phyloP scores from a whole-genome alignment of 2,113 vertebrate species.

The Trogon surrucura region DNA sequence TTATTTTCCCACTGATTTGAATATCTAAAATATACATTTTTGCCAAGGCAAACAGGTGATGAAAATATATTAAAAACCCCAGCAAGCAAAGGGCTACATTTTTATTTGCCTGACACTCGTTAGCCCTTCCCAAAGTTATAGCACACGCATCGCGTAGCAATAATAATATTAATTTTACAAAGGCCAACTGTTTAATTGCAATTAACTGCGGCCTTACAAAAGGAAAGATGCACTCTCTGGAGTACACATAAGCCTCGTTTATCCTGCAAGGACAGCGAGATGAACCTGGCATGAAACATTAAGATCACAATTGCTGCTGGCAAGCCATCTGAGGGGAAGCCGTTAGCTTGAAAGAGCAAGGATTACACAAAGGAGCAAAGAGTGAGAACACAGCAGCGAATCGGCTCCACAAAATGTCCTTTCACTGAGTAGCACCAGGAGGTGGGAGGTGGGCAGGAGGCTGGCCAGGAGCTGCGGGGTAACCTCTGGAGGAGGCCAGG shows the following conservation, averaged over 20 bases:
- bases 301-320: slow-evolving; percentile 66
- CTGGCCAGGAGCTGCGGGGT: neutral
- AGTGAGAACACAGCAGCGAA: slow-evolving; percentile 11
- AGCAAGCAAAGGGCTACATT: neutral
- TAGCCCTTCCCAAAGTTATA: neutral
- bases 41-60: slow-evolving; percentile 73
- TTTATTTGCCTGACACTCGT: neutral
- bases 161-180: neutral
- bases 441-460: neutral
- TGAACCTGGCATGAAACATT: slow-evolving; percentile 70
- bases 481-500: neutral
- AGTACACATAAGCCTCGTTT: slow-evolving; percentile 31
- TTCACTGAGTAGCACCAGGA: neutral
- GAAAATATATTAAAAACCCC: slow-evolving; percentile 55
- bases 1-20: slow-evolving; percentile 61
- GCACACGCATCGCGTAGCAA: neutral
- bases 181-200: slow-evolving; percentile 12
- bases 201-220: slow-evolving; percentile 33
- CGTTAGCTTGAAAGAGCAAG: slow-evolving; percentile 48
- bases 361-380: slow-evolving; percentile 41
- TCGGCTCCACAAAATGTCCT: slow-evolving; percentile 14
- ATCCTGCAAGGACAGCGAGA: slow-evolving; percentile 45
- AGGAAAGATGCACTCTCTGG: slow-evolving; percentile 4
- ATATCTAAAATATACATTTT: slow-evolving; percentile 48
- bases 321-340: slow-evolving; percentile 63